Conservation (phyloP, 2,888 invertebrate genomes). For the Caenorhabditis sp. region DNA sequence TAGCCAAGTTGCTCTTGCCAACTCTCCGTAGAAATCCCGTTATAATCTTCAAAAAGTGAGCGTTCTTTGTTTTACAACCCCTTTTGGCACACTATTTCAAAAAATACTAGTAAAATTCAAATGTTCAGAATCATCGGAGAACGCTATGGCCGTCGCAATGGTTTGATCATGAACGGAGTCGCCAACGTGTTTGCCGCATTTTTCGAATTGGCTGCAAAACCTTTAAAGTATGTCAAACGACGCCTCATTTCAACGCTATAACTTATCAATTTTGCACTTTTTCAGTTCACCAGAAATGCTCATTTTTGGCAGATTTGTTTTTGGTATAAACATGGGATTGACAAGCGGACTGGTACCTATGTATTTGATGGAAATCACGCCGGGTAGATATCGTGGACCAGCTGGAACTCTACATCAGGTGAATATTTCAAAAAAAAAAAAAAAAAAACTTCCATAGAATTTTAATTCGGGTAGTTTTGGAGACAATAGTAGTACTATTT, state of each 20-base stretch:
- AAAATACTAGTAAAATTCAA: too few species aligned
- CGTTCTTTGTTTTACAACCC: too few species aligned
- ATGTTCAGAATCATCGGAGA: constrained; percentile 72
- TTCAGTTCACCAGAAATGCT: constrained; percentile 72
- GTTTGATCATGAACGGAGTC: constrained; percentile 66
- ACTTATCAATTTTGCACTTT: background rate
- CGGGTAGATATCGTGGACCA: constrained; percentile 72
- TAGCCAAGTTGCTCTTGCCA: too few species aligned
- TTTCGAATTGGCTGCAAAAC: constrained; percentile 71
- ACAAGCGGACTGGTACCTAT: constrained; percentile 73
- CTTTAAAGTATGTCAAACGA: constrained; percentile 50
- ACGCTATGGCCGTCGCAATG: constrained; percentile 71
- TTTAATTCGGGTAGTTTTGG: too few species aligned
- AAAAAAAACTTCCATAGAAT: too few species aligned
- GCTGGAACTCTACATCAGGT: constrained; percentile 73
- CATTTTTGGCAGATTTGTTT: constrained; percentile 72
- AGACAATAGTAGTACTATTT: too few species aligned
- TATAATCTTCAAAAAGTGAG: too few species aligned
- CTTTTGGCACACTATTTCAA: too few species aligned
- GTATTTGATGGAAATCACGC: constrained; percentile 73
- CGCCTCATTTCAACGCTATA: background rate
- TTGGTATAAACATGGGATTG: constrained; percentile 72
- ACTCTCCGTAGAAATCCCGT: too few species aligned
- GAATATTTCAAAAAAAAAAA: background rate
- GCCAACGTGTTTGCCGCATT: constrained; percentile 71